These are phyloP conservation scores for Vulpes ferrilata DNA, from an alignment of 2,113 vertebrate species.

Conservation along the genomic window DNA sequence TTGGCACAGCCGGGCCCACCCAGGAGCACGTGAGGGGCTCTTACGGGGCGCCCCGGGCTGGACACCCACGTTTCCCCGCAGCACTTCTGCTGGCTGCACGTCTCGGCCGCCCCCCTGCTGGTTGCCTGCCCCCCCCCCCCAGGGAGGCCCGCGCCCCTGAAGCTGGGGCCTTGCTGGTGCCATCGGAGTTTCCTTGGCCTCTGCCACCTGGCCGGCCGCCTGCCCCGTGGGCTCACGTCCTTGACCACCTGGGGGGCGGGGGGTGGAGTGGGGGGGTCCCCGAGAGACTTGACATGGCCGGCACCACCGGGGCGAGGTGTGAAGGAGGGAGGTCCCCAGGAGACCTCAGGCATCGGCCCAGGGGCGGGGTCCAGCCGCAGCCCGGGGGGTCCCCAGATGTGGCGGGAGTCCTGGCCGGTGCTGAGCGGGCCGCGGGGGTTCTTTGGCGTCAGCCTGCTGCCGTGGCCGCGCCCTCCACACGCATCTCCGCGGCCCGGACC, in stretches of 20 bases:
- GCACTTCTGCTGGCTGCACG: background rate
- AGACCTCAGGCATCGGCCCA: too few species aligned
- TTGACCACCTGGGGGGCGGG: background rate
- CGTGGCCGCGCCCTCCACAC: background rate
- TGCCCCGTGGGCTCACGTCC: background rate
- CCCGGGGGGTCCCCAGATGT: too few species aligned
- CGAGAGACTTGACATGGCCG: background rate
- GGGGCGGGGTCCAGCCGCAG: too few species aligned
- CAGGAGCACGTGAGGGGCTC: too few species aligned
- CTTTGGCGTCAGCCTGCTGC: background rate
- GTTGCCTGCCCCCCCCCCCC: too few species aligned
- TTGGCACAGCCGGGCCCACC: too few species aligned
- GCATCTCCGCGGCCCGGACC: background rate
- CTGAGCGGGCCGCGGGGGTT: too few species aligned
- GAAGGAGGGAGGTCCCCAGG: background rate
- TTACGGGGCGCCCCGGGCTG: too few species aligned
- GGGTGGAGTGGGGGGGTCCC: background rate
- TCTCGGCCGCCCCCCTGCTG: background rate
- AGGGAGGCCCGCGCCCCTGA: fast-evolving
- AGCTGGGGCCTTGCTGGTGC: too few species aligned
- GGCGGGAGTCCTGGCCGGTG: background rate
- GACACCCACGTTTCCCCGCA: too few species aligned
- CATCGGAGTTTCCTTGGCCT: background rate
- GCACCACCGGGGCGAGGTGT: background rate
- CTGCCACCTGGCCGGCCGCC: background rate